These are phyloP conservation scores for Orientallactaga bullata DNA, from an alignment of 2,113 vertebrate species.

Conservation along the genomic window DNA sequence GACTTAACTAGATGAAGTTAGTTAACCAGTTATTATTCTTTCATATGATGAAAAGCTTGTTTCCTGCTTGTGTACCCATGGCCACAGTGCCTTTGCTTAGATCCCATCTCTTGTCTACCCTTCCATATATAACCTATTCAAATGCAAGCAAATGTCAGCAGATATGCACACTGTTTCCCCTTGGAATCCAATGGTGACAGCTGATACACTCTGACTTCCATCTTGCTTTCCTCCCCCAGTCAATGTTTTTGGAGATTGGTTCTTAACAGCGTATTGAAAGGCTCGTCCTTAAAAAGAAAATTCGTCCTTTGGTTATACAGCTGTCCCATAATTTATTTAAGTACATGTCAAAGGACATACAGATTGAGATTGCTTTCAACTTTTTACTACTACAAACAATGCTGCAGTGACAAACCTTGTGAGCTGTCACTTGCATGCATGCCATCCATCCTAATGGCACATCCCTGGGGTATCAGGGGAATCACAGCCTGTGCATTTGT, in stretches of 20 bases:
- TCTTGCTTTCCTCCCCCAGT: not conserved
- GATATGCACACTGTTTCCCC: not conserved
- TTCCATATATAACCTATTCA: not conserved
- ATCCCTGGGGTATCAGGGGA: not conserved
- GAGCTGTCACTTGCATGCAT: not conserved
- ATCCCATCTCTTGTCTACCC: not conserved
- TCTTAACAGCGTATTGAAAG: not conserved
- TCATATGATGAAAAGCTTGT: slow-evolving; percentile 5
- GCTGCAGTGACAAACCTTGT: not conserved
- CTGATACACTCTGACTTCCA: not conserved
- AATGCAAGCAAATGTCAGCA: not conserved
- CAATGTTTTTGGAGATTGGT: not conserved
- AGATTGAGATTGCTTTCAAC: not conserved
- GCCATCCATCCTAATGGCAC: not conserved
- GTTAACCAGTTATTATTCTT: not conserved
- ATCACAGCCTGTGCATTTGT: not conserved
- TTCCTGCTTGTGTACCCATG: not conserved
- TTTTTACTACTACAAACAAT: not conserved
- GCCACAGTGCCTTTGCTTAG: not conserved
- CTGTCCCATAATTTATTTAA: not conserved
- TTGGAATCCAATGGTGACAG: not conserved
- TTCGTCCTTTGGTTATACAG: not conserved
- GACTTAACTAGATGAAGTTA: not conserved
- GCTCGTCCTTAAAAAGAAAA: not conserved
- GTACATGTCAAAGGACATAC: not conserved